Percentiles rank a stretch among this genome's conserved stretches.
These are phyloP conservation scores for rabbit (Oryctolagus cuniculus) DNA, from an alignment of 2,113 vertebrate species.

Conservation along the genomic window DNA sequence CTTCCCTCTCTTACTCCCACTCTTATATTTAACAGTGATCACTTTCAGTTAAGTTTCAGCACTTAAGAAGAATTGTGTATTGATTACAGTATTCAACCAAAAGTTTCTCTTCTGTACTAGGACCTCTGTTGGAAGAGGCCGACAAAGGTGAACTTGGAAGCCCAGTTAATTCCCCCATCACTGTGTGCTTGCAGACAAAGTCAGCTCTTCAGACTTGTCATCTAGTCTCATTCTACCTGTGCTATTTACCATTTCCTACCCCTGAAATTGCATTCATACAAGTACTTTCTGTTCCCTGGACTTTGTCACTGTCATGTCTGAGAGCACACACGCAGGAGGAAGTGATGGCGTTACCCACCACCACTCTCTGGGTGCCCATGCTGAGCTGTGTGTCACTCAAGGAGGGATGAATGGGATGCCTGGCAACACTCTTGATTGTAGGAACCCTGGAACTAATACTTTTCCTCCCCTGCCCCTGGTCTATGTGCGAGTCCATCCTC, in stretches of 20 bases:
- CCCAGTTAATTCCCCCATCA: too few species aligned
- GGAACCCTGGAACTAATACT: neutral
- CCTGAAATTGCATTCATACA: neutral
- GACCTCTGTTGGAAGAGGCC: neutral
- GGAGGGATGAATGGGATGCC: neutral
- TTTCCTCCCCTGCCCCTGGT: neutral
- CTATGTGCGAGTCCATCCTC: constrained; percentile 54
- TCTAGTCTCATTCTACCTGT: neutral
- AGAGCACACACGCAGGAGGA: neutral
- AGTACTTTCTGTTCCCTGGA: neutral
- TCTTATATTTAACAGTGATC: too few species aligned
- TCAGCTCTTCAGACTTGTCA: neutral
- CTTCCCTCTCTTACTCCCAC: too few species aligned
- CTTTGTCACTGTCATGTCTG: neutral
- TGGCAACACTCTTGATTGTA: neutral
- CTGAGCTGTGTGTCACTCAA: neutral
- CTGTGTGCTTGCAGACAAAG: neutral
- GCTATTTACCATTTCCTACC: neutral
- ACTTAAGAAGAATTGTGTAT: too few species aligned
- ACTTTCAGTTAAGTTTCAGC: too few species aligned
- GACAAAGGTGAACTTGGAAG: neutral
- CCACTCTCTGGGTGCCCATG: neutral
- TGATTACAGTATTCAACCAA: too few species aligned
- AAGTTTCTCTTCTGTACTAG: neutral
- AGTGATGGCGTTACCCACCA: neutral